phyloP scores from a whole-genome alignment of 2,797 vertebrate species.

The Aplochiton taeniatus region DNA sequence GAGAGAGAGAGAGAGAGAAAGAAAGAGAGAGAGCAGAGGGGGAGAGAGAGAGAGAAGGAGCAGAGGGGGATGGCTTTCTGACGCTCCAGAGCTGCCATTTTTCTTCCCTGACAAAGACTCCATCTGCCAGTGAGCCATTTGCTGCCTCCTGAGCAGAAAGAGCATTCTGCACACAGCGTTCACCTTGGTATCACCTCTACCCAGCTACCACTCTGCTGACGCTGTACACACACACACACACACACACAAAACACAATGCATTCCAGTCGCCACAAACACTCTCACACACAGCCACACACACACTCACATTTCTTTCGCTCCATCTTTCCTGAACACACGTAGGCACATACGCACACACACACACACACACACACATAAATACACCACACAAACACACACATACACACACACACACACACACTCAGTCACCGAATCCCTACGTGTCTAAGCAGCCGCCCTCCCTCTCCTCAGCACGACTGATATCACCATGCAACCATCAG shows the following conservation, averaged over 20 bases:
- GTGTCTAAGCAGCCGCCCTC: conserved; percentile 62
- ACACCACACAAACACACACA: conserved; percentile 31
- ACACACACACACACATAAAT: conserved; percentile 36
- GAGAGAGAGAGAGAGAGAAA: neutral
- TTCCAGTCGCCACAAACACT: too few species aligned
- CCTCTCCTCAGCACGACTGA: conserved; percentile 67
- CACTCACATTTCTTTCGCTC: too few species aligned
- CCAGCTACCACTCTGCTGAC: conserved; percentile 74
- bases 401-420: conserved; percentile 16
- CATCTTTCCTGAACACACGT: too few species aligned
- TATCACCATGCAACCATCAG: conserved; percentile 73
- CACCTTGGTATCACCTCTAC: conserved; percentile 96
- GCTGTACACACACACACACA: conserved; percentile 61
- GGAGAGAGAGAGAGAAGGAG: too few species aligned
- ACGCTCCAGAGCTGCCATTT: conserved; percentile 92
- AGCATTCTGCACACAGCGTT: conserved; percentile 80
- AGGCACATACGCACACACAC: conserved; percentile 14
- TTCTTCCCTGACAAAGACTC: conserved; percentile 98
- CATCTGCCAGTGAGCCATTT: conserved; percentile 97
- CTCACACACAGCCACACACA: conserved; percentile 18
- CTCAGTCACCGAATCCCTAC: conserved; percentile 10
- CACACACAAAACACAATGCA: too few species aligned
- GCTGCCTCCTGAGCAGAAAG: conserved; percentile 84
- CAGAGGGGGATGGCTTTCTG: conserved; percentile 55
- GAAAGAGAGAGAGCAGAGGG: conserved; percentile 6